Base-by-base conservation (phyloP, 1,140 invertebrate species). In the Triops cancriformis region DNA sequence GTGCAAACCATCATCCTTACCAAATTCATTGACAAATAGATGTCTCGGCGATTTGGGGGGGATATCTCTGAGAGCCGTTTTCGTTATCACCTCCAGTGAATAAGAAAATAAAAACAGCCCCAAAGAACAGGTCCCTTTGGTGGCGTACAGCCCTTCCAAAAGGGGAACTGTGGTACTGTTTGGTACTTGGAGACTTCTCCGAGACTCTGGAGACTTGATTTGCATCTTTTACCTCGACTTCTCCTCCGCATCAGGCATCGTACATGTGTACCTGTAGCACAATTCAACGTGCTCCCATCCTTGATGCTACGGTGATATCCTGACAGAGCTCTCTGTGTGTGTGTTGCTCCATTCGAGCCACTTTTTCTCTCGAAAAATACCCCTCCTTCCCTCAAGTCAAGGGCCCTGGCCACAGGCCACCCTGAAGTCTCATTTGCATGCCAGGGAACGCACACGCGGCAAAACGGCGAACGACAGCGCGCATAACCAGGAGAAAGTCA, bases 351-450 rank as follows among this genome's bases (percentile, higher is more conserved):
- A 64, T 64, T 64, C 51, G 51, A 23, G 51, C 51, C 23, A 64
- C 23, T 64, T 64, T 64, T 64, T 64, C 23, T 64, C 51, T 64
- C n/a, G 51, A 64, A 64, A 64, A 64, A 64, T 64, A 64, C 51
- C 51, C 51, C 51, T 64, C 51, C 51, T 64, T 64, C 51, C 51
- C 7, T 64, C n/a, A 18, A 6, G 14, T 23, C 51, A 18, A 3
- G 18, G 7, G n/a, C 3, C 51, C 51, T 64, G 51, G 51, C 51
- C 51, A 64, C 9, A 64, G 51, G 51, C 51, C 51, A 64, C 51
- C 51, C 51, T 64, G 51, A 64, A 64, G 51, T 64, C 51, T 64
- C 51, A 64, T 64, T 64, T 64, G 51, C 51, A 64, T 64, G 51
- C 51, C 23, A 23, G 51, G n/a, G 51, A 64, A 64, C 51, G 51